phyloP scores from a whole-genome alignment of 2,797 vertebrate species.

The Syngnathus rostellatus region DNA sequence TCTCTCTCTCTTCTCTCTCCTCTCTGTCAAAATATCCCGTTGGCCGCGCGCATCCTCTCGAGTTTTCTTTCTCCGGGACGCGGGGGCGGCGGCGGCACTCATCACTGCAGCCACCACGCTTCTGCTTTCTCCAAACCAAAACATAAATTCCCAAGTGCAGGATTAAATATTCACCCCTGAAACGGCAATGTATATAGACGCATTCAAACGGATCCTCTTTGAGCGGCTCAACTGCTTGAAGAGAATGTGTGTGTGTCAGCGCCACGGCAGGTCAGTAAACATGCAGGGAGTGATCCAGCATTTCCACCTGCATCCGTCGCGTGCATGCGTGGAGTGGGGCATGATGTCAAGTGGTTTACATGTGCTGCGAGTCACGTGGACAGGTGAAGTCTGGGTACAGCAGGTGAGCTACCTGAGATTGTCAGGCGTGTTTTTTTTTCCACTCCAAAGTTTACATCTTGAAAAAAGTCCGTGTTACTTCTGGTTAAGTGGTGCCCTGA shows the following conservation, averaged over 20 bases:
- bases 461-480: neutral
- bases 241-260: conserved; percentile 78
- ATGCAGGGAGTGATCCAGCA: neutral
- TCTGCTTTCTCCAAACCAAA: conserved; percentile 6
- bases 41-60: conserved; percentile 60
- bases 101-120: conserved; percentile 11
- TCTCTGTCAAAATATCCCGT: conserved; percentile 65
- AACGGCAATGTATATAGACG: conserved; percentile 76
- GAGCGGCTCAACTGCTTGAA: conserved; percentile 76
- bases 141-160: conserved; percentile 25
- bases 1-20: conserved; percentile 42
- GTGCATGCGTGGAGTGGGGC: conserved; percentile 10
- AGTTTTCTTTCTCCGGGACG: conserved; percentile 43
- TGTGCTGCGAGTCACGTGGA: neutral
- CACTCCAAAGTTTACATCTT: neutral
- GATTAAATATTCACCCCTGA: conserved; percentile 37
- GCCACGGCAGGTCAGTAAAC: conserved; percentile 72
- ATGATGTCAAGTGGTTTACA: conserved; percentile 11
- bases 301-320: neutral
- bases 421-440: neutral
- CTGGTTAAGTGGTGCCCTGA: neutral
- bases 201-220: conserved; percentile 75
- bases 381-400: neutral
- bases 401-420: neutral
- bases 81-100: conserved; percentile 20